phyloP scores from a whole-genome alignment of 2,888 invertebrate species.

The Leucophenga montana region DNA sequence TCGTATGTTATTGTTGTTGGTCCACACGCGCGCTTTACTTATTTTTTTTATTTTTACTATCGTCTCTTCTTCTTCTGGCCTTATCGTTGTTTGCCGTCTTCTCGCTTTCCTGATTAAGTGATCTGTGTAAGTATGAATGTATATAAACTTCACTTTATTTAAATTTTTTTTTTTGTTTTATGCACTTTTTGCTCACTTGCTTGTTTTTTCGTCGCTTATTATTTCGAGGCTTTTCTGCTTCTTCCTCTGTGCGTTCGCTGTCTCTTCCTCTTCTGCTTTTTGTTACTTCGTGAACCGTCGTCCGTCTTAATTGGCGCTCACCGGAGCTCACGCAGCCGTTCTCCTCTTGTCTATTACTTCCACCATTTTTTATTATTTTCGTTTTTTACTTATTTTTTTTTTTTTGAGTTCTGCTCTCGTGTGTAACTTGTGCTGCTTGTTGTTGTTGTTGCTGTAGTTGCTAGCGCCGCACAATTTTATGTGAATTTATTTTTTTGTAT shows the following conservation, averaged over 20 bases:
- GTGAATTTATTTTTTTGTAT: slow-evolving; percentile 34
- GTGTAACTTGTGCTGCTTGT: not conserved
- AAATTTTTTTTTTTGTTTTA: slow-evolving; percentile 45
- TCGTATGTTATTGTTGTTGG: slow-evolving; percentile 28
- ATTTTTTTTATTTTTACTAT: slow-evolving; percentile 32
- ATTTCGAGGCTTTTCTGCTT: slow-evolving; percentile 45
- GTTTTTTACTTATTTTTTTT: slow-evolving; percentile 43
- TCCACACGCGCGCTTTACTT: slow-evolving; percentile 35
- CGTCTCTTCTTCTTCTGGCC: too few relatives aligned
- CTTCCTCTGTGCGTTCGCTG: slow-evolving; percentile 56
- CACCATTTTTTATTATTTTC: slow-evolving; percentile 68
- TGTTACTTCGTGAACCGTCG: slow-evolving; percentile 43
- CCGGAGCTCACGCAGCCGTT: slow-evolving; percentile 70
- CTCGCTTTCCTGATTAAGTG: slow-evolving; percentile 8
- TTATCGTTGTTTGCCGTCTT: slow-evolving; percentile 26
- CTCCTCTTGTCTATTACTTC: slow-evolving; percentile 71
- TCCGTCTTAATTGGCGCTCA: slow-evolving; percentile 59
- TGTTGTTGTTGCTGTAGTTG: slow-evolving; percentile 21
- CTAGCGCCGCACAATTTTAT: slow-evolving; percentile 18
- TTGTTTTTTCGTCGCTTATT: slow-evolving; percentile 41
- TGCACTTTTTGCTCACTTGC: slow-evolving; percentile 41
- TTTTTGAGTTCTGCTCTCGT: slow-evolving; percentile 29
- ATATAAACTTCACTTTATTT: slow-evolving; percentile 54
- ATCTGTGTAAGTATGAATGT: slow-evolving; percentile 28
- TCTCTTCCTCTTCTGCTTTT: slow-evolving; percentile 48